phyloP scores from a whole-genome alignment of 2,888 invertebrate genomes.

The Yponomeuta evonymella region DNA sequence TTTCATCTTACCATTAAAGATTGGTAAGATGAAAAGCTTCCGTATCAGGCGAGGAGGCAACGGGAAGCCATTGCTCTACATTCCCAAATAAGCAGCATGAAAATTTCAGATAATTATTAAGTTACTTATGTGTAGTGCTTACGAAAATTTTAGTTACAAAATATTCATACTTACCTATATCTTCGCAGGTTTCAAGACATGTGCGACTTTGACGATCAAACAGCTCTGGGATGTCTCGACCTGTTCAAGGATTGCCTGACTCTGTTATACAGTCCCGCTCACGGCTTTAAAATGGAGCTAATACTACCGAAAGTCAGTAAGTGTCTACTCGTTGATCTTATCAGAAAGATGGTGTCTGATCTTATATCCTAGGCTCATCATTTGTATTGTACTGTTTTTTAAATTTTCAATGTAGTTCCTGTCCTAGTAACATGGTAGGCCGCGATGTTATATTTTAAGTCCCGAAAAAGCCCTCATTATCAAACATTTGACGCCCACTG shows the following conservation, averaged over 20 bases:
- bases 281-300: slow-evolving; percentile 42
- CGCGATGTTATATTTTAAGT: no score
- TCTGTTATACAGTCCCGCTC: slow-evolving; percentile 40
- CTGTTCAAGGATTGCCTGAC: slow-evolving; percentile 69
- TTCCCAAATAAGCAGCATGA: neutral
- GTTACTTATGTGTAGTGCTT: neutral
- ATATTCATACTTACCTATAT: neutral
- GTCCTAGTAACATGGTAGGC: no score
- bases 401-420: no score
- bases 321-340: slow-evolving; percentile 21
- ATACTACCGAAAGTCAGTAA: slow-evolving; percentile 48
- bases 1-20: no score
- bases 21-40: no score
- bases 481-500: no score
- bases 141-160: neutral
- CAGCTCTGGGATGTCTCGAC: slow-evolving; percentile 74
- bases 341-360: no score
- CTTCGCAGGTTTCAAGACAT: slow-evolving; percentile 66
- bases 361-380: no score
- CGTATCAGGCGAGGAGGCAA: no score
- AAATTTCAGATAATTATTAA: no score
- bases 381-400: no score
- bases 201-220: slow-evolving; percentile 73
- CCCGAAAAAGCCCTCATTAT: no score
- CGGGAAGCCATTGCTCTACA: neutral